phyloP scores from a whole-genome alignment of 2,797 vertebrate genomes.

The Liasis olivaceus region DNA sequence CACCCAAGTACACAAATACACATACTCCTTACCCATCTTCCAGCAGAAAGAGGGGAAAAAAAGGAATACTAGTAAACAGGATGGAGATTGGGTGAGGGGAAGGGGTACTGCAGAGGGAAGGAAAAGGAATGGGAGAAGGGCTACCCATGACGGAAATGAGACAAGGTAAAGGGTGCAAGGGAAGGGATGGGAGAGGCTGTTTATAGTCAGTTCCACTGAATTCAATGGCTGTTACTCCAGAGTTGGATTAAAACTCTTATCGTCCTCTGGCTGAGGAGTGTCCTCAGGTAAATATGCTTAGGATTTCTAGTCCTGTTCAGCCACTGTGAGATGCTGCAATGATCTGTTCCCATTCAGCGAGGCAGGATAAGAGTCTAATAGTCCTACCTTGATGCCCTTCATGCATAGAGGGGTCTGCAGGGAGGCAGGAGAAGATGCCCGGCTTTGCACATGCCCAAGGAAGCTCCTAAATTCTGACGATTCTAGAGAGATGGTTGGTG shows the following conservation, averaged over 20 bases:
- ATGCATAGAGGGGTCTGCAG: not conserved
- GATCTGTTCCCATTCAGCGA: not conserved
- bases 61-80: not conserved
- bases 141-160: not conserved
- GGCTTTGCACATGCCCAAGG: not conserved
- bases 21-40: not conserved
- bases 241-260: not conserved
- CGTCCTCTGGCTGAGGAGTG: not conserved
- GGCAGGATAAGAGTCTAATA: not conserved
- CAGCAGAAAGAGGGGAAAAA: not conserved
- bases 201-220: not conserved
- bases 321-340: not conserved
- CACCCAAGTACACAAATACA: not conserved
- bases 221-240: not conserved
- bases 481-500: not conserved
- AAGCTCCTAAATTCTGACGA: not conserved
- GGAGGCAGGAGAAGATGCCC: not conserved
- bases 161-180: not conserved
- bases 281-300: not conserved
- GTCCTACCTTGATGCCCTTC: not conserved
- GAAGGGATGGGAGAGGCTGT: not conserved
- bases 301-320: not conserved
- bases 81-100: not conserved
- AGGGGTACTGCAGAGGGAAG: not conserved
- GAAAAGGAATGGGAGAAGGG: not conserved